A percentile compares a stretch with the other conserved stretches of the same genome.
These are phyloP conservation scores for Synanthedon tipuliformis DNA, from an alignment of 2,888 invertebrate species.

Conservation along the genomic window DNA sequence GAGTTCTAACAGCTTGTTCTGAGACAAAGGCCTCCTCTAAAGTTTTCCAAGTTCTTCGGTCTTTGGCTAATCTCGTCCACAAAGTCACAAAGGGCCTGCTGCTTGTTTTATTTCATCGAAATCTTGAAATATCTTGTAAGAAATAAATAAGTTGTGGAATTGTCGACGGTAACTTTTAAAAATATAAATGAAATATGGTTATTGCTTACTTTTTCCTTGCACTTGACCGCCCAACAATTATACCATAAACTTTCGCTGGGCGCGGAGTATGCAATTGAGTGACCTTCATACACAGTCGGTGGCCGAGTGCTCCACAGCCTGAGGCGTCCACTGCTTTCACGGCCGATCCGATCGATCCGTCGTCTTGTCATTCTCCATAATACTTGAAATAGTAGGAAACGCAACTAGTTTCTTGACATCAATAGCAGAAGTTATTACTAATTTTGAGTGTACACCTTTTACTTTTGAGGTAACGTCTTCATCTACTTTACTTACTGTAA, in stretches of 20 bases:
- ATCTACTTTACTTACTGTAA: too few relatives aligned
- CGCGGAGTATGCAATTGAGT: conserved; percentile 23
- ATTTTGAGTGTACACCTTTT: neutral
- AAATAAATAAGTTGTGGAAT: neutral
- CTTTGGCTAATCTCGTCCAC: too few relatives aligned
- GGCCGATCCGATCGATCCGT: conserved; percentile 1
- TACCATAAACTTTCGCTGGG: conserved; percentile 54
- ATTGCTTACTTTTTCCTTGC: conserved; percentile 24
- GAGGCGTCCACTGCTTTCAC: conserved; percentile 2
- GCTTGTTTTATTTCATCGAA: too few relatives aligned
- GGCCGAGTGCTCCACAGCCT: conserved; percentile 7
- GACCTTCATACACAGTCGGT: conserved; percentile 35
- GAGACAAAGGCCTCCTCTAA: too few relatives aligned
- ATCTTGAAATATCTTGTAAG: too few relatives aligned
- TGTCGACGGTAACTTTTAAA: neutral
- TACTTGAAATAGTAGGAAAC: neutral
- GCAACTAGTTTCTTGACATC: neutral
- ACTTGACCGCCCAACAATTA: conserved; percentile 51
- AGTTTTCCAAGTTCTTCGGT: too few relatives aligned
- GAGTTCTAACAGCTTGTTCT: too few relatives aligned
- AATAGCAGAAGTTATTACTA: neutral
- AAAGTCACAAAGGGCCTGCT: too few relatives aligned
- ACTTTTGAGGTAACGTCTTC: neutral
- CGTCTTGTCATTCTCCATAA: neutral
- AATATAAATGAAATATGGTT: conserved; percentile 2